Base-by-base conservation (phyloP, 2,888 invertebrate species). In the Kuschelorhynchus macadamiae region DNA sequence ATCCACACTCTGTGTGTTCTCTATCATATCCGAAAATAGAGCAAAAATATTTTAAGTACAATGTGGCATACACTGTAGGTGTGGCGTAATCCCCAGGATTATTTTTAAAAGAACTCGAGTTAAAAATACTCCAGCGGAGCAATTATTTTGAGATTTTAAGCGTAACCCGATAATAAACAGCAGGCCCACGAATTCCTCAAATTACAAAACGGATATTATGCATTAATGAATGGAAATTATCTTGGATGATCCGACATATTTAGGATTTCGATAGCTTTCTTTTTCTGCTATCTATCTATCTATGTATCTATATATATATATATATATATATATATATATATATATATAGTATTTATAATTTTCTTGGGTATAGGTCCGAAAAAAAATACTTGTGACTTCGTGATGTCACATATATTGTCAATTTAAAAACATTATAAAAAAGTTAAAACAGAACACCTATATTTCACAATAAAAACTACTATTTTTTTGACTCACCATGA, bases 101-200 rank as follows among this genome's bases (percentile, higher is more conserved):
- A 66, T 60, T 66, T 66, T 66, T 60, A 66, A 66, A 60, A 66
- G 47, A 60, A 60, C 47, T 36, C 14, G 39, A 46, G 60, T 60
- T 66, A 60, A 66, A 66, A 66, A 66, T 66, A 66, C 18, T 12
- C 39, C 11, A 17, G 25, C 14, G 20, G 44, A 53, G 16, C 52
- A 53, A 60, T 66, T 60, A 66, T 66, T 60, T 60, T 53, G 52
- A 44, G 66, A 55, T 55, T 44, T 46, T 21, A 46, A 36, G 55
- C 63, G 63, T 63, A 63, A 63, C 55, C 17, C 46, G 63, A 63
- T 55, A 33, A 63, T 63, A 53, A 46, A 63, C 61, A 52, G 61
- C 42, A 39, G 61, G 18, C 33, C 18, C 30, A 39, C 42, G 61
- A 20, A 61, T 62, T 62, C 61, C 33, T 62, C 52, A 62, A 44